Evolutionary conservation across 1,140 invertebrate species (phyloP), one percentile per base, ranked within the genome.

Genomic region (Ectropis grisescens): DNA sequence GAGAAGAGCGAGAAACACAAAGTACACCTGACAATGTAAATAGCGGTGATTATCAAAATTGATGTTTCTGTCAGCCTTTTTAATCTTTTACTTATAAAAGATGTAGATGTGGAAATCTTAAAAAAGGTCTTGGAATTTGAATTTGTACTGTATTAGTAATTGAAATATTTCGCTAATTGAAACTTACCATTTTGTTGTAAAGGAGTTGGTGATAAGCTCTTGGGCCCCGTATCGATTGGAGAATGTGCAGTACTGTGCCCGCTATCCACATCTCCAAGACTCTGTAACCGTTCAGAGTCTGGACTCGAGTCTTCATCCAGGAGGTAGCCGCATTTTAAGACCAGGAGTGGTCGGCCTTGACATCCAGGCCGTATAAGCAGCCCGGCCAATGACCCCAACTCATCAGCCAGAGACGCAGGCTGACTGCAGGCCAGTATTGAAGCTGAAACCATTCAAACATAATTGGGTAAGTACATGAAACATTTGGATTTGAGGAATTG

Each of bases 181-280:
- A 29, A 41, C 41, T 39, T 45, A 76, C 76, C 74, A 68, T 58
- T 82, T 62, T 58, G 83, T 50, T 58, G 76, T 31, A 85, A 68
- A 25, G 84, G 78, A 6, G 85, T 72, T 1, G 93, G 93, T 5
- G 93, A 95, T 64, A 92, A 87, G 45, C 91, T 93, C 81, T 95
- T 95, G 10, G 88, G 88, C 1, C 89, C 89, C 15, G 88, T 89
- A 57, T 95, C 93, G 6, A 87, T 88, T 0, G 93, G 93, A 0
- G 93, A 95, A 70, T 95, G 93, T 13, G 92, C 92, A 1, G 93
- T 94, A 30, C 93, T 95, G 72, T 95, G 91, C 4, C 93, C 94
- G 44, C 93, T 95, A 57, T 96, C 94, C 8, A 90, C 88, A 69
- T 91, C 90, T 8, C 87, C 87, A 1, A 87, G 67, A 49, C 90